phyloP scores from a whole-genome alignment of 2,888 invertebrate genomes.

The Thelaira solivaga region DNA sequence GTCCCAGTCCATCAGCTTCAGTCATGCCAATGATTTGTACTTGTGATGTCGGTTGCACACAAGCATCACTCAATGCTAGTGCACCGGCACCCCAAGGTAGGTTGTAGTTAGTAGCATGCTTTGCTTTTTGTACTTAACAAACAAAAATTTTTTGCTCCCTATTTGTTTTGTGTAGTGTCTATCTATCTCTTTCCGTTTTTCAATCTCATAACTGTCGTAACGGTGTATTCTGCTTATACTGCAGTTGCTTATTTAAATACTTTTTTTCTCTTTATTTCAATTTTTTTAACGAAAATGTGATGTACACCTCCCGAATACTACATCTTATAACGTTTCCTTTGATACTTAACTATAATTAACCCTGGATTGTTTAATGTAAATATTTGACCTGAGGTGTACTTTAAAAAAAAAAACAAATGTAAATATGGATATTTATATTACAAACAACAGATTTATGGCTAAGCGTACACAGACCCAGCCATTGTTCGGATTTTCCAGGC shows the following conservation, averaged over 20 bases:
- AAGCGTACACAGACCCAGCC: constrained; percentile 56
- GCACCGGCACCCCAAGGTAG: constrained; percentile 74
- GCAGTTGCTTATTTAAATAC: constrained; percentile 26
- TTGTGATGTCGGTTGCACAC: constrained; percentile 72
- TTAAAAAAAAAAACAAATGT: constrained; percentile 18
- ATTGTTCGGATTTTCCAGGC: constrained; percentile 57
- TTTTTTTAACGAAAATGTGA: constrained; percentile 19
- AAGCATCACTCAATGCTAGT: constrained; percentile 63
- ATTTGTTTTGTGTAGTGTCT: constrained; percentile 39
- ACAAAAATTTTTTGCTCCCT: neutral
- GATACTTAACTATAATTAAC: neutral
- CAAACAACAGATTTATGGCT: constrained; percentile 47
- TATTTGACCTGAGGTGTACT: neutral
- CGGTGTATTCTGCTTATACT: constrained; percentile 37
- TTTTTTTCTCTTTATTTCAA: constrained; percentile 41
- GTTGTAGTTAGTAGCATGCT: constrained; percentile 76
- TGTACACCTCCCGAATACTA: constrained; percentile 25
- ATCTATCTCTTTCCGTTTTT: constrained; percentile 9
- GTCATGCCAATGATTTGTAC: constrained; percentile 70
- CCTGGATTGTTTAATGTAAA: neutral
- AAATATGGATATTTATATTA: constrained; percentile 20
- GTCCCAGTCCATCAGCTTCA: constrained; percentile 70
- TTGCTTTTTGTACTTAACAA: constrained; percentile 65
- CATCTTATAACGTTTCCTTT: constrained; percentile 9
- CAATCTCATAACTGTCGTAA: constrained; percentile 56